Base-by-base conservation (phyloP, 1,140 invertebrate species). In the Euwallacea fornicatus region DNA sequence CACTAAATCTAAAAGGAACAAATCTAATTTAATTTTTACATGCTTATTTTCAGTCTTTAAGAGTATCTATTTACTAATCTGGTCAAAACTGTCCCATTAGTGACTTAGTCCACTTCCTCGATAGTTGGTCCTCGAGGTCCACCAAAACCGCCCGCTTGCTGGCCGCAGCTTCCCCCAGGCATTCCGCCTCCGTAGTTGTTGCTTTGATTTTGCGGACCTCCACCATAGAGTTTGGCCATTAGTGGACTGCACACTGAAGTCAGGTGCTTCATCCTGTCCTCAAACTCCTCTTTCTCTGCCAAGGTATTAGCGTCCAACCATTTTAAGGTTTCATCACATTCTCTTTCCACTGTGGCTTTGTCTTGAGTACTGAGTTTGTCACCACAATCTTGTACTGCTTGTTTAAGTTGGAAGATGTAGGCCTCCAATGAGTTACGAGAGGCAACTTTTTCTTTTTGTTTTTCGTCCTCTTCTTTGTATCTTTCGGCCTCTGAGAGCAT, bases 401-500 rank as follows among this genome's bases (percentile, higher is more conserved):
- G 82, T 77, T 91, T 90, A 10, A 50, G 46, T 50, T 50, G 46
- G 46, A 50, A 50, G 6, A 50, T 6, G 46, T 50, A 50, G 13
- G 79, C 92, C 87, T 94, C 91, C 10, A 93, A 81, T 53, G 84
- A 76, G 72, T 87, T 87, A 66, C 85, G 83, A 0, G 86, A 84
- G 0, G 80, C 33, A 43, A 94, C 86, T 13, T 85, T 84, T 21
- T 90, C 86, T 42, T 85, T 85, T 76, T 92, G 90, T 61, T 83
- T 84, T 46, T 91, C 88, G 77, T 93, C 91, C 69, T 88, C 86
- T 11, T 85, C 84, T 74, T 87, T 88, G 79, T 89, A 93, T 46
- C 77, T 82, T 56, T 86, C 83, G 0, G 85, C 87, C 64, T 89
- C 88, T 13, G 86, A 86, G 9, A 92, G 87, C 90, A 96, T 95